These are phyloP conservation scores for Euproctis similis DNA, from an alignment of 2,888 invertebrate species.

Conservation along the genomic window DNA sequence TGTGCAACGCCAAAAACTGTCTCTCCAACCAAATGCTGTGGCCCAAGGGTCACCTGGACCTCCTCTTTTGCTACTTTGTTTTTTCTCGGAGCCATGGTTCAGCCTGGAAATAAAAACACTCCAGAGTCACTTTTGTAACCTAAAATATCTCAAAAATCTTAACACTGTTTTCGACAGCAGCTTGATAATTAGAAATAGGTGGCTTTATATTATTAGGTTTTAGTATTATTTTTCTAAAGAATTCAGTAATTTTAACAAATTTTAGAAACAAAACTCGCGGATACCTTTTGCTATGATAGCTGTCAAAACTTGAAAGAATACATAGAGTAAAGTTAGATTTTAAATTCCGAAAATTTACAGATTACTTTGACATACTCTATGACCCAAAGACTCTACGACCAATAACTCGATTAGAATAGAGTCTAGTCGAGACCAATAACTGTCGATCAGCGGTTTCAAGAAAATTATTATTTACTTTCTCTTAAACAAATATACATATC, in stretches of 20 bases:
- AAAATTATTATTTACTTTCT: too few species aligned
- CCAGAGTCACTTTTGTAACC: constrained; percentile 56
- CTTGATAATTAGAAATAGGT: constrained; percentile 10
- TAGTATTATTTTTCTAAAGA: constrained; percentile 34
- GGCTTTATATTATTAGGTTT: constrained; percentile 11
- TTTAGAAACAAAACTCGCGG: constrained; percentile 37
- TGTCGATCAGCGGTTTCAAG: too few species aligned
- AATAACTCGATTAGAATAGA: too few species aligned
- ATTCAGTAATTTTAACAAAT: constrained; percentile 20
- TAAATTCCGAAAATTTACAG: too few species aligned
- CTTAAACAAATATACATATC: too few species aligned
- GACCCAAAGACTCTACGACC: too few species aligned
- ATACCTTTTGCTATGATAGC: constrained; percentile 70
- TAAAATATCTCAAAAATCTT: constrained; percentile 56
- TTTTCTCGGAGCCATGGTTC: constrained; percentile 95
- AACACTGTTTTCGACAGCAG: constrained; percentile 21
- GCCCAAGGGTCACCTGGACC: constrained; percentile 95
- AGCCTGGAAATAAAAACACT: constrained; percentile 69
- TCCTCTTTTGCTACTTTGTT: constrained; percentile 98
- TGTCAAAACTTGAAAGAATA: constrained; percentile 70
- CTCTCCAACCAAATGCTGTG: constrained; percentile 97
- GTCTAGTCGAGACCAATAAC: too few species aligned
- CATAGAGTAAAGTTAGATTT: too few species aligned
- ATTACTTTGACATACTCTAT: too few species aligned
- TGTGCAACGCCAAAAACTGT: constrained; percentile 99